A percentile compares a stretch with the other conserved stretches of the same genome.
Evolutionary conservation across 2,113 vertebrate genomes (phyloP).

Genomic region (Athene cunicularia): DNA sequence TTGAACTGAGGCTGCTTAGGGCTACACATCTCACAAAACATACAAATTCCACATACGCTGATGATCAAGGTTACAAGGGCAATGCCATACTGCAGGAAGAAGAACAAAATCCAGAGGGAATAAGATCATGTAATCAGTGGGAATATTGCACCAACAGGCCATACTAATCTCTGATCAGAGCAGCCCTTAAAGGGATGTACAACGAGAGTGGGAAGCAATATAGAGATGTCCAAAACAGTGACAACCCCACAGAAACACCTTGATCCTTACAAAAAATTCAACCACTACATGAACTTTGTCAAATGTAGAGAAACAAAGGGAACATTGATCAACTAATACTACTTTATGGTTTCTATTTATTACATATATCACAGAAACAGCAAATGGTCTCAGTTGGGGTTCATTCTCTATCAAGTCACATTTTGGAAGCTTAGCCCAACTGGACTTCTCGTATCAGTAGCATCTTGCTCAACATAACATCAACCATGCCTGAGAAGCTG

Average conservation of each 20-base stretch:
- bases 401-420: neutral
- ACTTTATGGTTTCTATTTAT: neutral
- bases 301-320: neutral
- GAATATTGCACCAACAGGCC: neutral
- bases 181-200: neutral
- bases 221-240: neutral
- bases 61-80: neutral
- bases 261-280: neutral
- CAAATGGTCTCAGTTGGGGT: neutral
- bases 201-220: neutral
- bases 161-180: neutral
- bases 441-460: neutral
- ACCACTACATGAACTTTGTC: accelerated
- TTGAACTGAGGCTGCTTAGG: neutral
- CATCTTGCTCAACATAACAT: neutral
- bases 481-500: neutral
- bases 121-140: accelerated
- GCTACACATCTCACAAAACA: neutral
- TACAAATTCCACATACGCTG: neutral
- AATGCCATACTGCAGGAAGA: neutral
- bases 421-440: neutral
- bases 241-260: neutral
- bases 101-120: neutral
- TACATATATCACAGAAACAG: neutral
- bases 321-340: neutral